Evolutionary conservation across 1,140 invertebrate species (phyloP), one percentile per base, ranked within the genome.

Genomic region (Drosophila littoralis): DNA sequence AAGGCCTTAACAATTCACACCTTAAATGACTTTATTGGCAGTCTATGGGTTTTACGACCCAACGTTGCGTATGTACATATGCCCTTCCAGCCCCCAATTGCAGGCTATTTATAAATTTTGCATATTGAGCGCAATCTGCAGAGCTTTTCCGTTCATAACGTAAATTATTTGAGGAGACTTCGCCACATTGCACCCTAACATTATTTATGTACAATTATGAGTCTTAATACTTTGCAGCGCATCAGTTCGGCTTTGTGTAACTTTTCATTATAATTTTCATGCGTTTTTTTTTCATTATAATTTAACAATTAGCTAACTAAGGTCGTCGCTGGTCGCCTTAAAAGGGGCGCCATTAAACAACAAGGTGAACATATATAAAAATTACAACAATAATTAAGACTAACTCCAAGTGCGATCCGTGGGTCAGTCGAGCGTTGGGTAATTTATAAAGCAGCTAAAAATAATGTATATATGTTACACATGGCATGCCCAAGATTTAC

Each of bases 281-380:
- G 0, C 22, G 22, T 28, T 22, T 22, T 22, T 22, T 28, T 28
- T 42, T 50, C 61, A 66, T 50, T 64, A 63, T 59, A 67, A 73
- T 69, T 40, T 64, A 67, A 77, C 70, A 73, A 84, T 73, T 77
- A 69, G 64, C 48, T 12, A 1, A 8, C 64, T 77, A 60, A 84
- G 81, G 77, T 67, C 73, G 61, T 4, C 68, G 28, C 42, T 33
- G 15, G 7, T 35, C 28, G 12, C 5, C 46, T 32, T 12, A 48
- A 46, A 38, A 55, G 43, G 40, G 40, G 55, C 32, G n/a, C 38
- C 38, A 61, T 51, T 36, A 61, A 79, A 71, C 9, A 48, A 35
- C 67, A 51, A 74, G 67, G 67, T 54, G 33, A 69, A 32, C 40
- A 51, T 36, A 13, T 32, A 48, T 45, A 36, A 13, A 38, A 2